Base-by-base conservation (phyloP, 2,888 invertebrate genomes). In the Camptogramma bilineatum region DNA sequence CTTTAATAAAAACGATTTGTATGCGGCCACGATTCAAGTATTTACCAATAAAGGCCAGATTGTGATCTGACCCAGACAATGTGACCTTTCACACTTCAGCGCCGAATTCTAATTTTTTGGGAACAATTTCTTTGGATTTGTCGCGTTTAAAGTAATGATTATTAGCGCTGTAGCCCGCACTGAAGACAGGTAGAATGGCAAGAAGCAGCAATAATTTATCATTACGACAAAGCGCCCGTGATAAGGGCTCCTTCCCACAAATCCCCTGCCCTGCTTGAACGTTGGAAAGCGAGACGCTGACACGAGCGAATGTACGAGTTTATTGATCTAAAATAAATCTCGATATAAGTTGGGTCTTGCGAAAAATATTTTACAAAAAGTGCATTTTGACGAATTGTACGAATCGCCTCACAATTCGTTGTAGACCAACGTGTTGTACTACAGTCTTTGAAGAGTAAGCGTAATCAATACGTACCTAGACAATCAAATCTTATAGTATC, bases 141-240 rank as follows among this genome's bases (percentile, higher is more conserved):
- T 67, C 64, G 50, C 65, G 52, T 68, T 68, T 66, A 70, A 66
- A 68, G 51, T 68, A 72, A 72, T 67, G 65, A 69, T 69, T 72
- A 70, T 70, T 60, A 64, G 70, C 67, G 55, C 57, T 67, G 68
- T 69, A 67, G 62, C 58, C 63, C 60, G 64, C 62, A 69, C 72
- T 54, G 63, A 69, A 67, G 69, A 70, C 76, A 73, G 73, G 71
- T 73, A 75, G 69, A 71, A 74, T 66, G 62, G 74, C 64, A 70
- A 72, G 69, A 67, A 71, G 70, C 64, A 63, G 69, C 54, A 66
- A 84, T 84, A 86, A 87, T 88, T 88, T 86, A 88, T 87, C 84
- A 86, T 85, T 82, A 78, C 69, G 72, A 83, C 83, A 85, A 84
- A 86, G 82, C 82, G 81, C 71, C 44, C 78, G 76, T 80, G 87